Evolutionary conservation across 2,113 vertebrate genomes (phyloP).

Genomic region (Vireo altiloquus): DNA sequence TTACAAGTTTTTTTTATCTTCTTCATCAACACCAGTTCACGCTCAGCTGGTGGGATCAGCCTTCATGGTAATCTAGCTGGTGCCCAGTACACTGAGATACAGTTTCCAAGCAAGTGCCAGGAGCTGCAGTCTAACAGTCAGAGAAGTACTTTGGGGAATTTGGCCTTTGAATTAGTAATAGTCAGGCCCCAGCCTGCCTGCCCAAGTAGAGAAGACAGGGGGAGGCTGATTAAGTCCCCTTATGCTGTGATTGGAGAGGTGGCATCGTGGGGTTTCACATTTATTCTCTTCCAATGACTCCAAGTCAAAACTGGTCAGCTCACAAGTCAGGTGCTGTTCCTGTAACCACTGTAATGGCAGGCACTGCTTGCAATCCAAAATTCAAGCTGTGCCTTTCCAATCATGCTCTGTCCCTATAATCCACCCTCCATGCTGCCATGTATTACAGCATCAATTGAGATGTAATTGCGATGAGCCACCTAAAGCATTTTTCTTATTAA

Average conservation of each 20-base stretch:
- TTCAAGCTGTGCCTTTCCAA: conserved; percentile 21
- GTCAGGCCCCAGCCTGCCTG: not conserved
- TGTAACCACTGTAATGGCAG: not conserved
- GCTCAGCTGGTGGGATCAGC: not conserved
- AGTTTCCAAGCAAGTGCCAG: not conserved
- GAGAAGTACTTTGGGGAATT: not conserved
- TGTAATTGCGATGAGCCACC: not conserved
- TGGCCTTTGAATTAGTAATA: not conserved
- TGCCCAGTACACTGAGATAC: not conserved
- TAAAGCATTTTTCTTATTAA: not conserved
- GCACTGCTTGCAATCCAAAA: not conserved
- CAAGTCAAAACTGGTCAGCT: not conserved
- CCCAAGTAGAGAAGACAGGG: fast-evolving
- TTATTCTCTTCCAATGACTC: not conserved
- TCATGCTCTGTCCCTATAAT: not conserved
- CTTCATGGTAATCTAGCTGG: not conserved
- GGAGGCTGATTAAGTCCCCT: not conserved
- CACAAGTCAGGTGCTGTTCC: not conserved
- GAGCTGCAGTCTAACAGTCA: not conserved
- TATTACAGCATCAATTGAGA: not conserved
- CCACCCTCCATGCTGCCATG: not conserved
- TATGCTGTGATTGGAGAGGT: not conserved
- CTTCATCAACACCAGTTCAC: not conserved
- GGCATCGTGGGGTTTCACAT: not conserved
- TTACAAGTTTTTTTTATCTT: not conserved